These are phyloP conservation scores for Pegoplata infirma DNA, from an alignment of 2,888 invertebrate species.

Conservation along the genomic window DNA sequence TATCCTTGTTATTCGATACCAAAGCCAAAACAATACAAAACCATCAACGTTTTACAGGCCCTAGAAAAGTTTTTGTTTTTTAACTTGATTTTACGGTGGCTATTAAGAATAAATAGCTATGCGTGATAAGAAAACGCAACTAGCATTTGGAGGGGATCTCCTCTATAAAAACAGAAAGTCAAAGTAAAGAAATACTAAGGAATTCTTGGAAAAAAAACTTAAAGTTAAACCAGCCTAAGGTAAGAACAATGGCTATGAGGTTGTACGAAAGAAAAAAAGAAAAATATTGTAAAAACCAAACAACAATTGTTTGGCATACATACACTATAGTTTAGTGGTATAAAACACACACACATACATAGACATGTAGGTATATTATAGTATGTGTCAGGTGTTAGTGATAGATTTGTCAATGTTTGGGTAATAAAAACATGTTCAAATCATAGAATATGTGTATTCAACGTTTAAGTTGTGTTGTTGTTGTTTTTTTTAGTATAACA, in stretches of 20 bases:
- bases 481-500: no score
- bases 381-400: constrained; percentile 60
- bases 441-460: constrained; percentile 14
- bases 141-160: constrained; percentile 41
- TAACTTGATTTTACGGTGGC: constrained; percentile 66
- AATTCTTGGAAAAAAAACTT: constrained; percentile 28
- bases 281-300: background rate
- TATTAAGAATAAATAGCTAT: constrained; percentile 72
- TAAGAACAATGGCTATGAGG: constrained; percentile 7
- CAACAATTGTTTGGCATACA: background rate
- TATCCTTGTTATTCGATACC: constrained; percentile 43
- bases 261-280: background rate
- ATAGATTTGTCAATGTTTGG: constrained; percentile 63
- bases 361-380: background rate
- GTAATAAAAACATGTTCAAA: constrained; percentile 45
- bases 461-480: no score
- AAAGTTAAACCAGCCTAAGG: constrained; percentile 11
- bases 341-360: background rate
- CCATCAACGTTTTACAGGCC: no score
- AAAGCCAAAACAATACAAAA: background rate
- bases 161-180: background rate
- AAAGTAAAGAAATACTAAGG: background rate
- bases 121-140: constrained; percentile 74
- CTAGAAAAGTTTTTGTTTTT: constrained; percentile 54
- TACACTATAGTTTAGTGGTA: background rate